A percentile compares a stretch with the other conserved stretches of the same genome.
Evolutionary conservation across 2,113 vertebrate species (phyloP).

Genomic region (Aldabrachelys gigantea): DNA sequence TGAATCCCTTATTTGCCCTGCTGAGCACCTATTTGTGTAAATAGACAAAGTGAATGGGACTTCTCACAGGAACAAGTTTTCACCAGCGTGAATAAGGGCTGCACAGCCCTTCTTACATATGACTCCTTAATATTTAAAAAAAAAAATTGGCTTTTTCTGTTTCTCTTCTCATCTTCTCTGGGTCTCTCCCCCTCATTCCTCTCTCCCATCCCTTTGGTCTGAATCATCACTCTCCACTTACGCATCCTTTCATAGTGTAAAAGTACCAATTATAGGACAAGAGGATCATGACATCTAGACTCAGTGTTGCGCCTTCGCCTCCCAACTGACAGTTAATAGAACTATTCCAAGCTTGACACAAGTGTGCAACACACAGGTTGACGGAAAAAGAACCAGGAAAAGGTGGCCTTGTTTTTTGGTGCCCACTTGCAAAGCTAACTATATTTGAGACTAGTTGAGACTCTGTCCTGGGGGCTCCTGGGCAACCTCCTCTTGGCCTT

Average conservation of each 20-base stretch:
- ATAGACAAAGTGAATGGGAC: background rate
- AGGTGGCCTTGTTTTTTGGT: background rate
- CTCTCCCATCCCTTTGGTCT: background rate
- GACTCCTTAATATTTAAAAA: background rate
- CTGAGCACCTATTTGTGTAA: background rate
- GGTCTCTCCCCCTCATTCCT: constrained; percentile 9
- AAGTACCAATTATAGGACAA: background rate
- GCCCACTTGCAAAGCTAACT: background rate
- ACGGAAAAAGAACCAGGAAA: background rate
- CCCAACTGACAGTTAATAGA: background rate
- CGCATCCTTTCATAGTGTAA: background rate
- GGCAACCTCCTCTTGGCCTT: background rate
- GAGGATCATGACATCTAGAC: background rate
- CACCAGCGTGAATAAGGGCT: background rate
- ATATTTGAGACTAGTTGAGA: background rate
- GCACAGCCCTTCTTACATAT: background rate
- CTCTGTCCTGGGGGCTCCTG: background rate
- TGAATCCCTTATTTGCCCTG: background rate
- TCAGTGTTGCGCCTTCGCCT: background rate
- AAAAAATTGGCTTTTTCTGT: accelerated
- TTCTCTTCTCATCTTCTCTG: background rate
- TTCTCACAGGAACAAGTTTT: background rate
- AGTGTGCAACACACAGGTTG: background rate
- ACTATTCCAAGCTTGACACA: background rate
- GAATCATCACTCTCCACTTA: background rate